Base-by-base conservation (phyloP, 2,888 invertebrate genomes). In the Embidobia sp. region DNA sequence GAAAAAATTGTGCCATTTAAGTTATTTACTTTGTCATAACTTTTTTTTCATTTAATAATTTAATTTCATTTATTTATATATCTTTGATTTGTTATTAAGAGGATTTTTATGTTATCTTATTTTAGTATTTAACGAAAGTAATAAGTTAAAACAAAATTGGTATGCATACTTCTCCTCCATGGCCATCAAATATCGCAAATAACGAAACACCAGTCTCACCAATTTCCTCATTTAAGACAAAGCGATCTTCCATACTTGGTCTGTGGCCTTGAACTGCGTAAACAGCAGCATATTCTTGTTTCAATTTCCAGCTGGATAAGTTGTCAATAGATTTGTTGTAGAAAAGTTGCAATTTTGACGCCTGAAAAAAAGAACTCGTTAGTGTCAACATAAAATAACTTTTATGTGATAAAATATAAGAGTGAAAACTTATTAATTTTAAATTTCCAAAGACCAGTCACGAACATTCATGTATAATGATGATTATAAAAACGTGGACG, bases 131-230 rank as follows among this genome's bases (percentile, higher is more conserved):
- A n/a, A n/a, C n/a, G n/a, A n/a, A n/a, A n/a, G n/a, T n/a, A 57
- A 37, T 44, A 10, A 13, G 7, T 16, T 7, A 8, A 19, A 19
- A 13, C 2, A 18, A 33, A 26, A 67, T n/a, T n/a, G n/a, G n/a
- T n/a, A n/a, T 40, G 67, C 84, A 85, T 87, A 93, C 93, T 89
- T 97, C 97, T 33, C 98, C 98, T 51, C 98, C 98, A 89, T 98
- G 98, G 0, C 98, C 98, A 90, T 98, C 98, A 89, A 97, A 98
- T 80, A 98, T 94, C 40, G 97, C 97, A 90, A 96, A 97, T 69
- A 98, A 91, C 13, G 96, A 95, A 57, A 97, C 94, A 15, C 95
- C 96, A 13, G 96, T 96, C 81, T 94, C 93, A 87, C 95, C 94
- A 57, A 97, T 94, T 86, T 97, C 94, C 89, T 95, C 95, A 80